phyloP scores from a whole-genome alignment of 2,113 vertebrate genomes.

The Leiothrix lutea region DNA sequence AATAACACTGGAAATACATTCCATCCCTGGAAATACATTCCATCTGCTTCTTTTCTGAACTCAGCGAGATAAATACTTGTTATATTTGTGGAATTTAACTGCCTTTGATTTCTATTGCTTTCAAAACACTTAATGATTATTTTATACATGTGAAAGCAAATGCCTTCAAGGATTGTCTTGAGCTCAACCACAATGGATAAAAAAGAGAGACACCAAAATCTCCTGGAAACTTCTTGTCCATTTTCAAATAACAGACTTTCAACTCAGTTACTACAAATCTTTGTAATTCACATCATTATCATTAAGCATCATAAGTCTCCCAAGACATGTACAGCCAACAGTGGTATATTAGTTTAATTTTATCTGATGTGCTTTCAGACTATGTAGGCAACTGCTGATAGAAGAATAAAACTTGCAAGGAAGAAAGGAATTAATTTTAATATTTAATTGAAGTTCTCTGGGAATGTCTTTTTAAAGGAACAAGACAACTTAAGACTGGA shows the following conservation, averaged over 20 bases:
- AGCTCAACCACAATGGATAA: neutral
- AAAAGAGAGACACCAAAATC: conserved; percentile 14
- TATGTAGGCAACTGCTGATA: neutral
- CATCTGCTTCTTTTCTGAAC: conserved; percentile 58
- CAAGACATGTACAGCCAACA: neutral
- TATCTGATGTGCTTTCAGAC: conserved; percentile 26
- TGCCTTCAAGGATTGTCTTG: conserved; percentile 28
- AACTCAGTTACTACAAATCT: neutral
- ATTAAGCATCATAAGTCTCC: neutral
- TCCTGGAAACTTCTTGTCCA: conserved; percentile 43
- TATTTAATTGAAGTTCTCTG: neutral
- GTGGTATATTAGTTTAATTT: neutral
- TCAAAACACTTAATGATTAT: conserved; percentile 41
- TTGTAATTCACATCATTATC: neutral
- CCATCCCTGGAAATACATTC: conserved; percentile 55
- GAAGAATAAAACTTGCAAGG: neutral
- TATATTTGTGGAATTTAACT: conserved; percentile 53
- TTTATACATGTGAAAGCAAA: conserved; percentile 44
- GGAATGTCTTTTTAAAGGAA: conserved; percentile 22
- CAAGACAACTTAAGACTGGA: conserved; percentile 2
- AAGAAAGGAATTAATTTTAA: conserved; percentile 43
- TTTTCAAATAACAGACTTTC: conserved; percentile 47
- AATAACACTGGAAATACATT: conserved; percentile 55
- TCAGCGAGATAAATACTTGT: conserved; percentile 37
- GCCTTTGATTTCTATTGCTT: conserved; percentile 46